Evolutionary conservation across 2,888 invertebrate species (phyloP), one percentile per base, ranked within the genome.

Genomic region (Strigamia transsilvanica): DNA sequence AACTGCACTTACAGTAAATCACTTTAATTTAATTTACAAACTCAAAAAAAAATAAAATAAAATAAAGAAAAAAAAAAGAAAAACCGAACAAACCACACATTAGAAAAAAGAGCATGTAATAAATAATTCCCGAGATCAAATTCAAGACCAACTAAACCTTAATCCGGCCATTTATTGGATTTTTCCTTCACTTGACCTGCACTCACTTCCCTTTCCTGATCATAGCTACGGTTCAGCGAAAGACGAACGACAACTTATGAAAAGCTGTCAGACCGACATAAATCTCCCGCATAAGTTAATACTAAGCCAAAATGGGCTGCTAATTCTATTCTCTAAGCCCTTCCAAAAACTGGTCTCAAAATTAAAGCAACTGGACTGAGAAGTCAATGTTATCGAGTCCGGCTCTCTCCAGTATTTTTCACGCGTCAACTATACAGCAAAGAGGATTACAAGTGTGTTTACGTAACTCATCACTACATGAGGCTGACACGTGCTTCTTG

Each of bases 161-260:
- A 46, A 46, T 46, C 46, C 46, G 46, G 46, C 46, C 46, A 46
- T 46, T 46, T 46, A 46, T 46, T 46, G 46, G 46, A 46, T 46
- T 46, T 46, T 46, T 46, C 46, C 46, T 46, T 46, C 46, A 46
- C 46, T 46, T 46, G 46, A 46, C 46, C 46, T 46, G 46, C 15
- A 46, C 46, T 46, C 46, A 46, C 46, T 46, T 46, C 46, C 46
- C 46, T 46, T 46, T 46, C 46, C 46, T 46, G 46, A 46, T 46
- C 46, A 46, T 46, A 46, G 46, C 46, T 46, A 46, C 46, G 46
- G 46, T 46, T 46, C 46, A 46, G 46, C 46, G 46, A 4, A 46
- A 46, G 46, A 46, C n/a, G 46, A 15, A 46, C 46, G 46, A 46
- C 46, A 46, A 46, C 46, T 12, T 46, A 46, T 46, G 46, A 46